Percentiles rank a stretch among this genome's conserved stretches.
These are phyloP conservation scores for Deladenus siricidicola DNA, from an alignment of 2,888 invertebrate species.

Conservation along the genomic window DNA sequence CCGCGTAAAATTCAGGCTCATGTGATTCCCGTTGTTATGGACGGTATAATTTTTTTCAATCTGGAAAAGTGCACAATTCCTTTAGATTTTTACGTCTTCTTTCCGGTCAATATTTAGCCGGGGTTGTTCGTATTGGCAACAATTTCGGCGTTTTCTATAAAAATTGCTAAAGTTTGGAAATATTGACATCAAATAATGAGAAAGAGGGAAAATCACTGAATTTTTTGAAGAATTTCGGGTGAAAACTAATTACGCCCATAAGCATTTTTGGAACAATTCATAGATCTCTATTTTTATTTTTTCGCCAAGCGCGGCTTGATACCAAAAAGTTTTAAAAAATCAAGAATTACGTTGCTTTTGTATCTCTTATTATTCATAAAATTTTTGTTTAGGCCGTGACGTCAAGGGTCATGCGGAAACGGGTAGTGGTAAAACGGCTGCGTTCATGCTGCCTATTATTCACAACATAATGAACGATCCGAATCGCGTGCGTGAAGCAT, in stretches of 20 bases:
- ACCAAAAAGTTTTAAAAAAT: background rate
- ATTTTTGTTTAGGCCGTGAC: conserved; percentile 68
- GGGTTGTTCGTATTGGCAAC: no score
- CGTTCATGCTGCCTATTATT: conserved; percentile 80
- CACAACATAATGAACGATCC: conserved; percentile 13
- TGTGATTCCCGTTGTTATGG: conserved; percentile 74
- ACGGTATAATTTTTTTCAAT: conserved; percentile 60
- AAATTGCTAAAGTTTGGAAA: no score
- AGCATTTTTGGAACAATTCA: no score
- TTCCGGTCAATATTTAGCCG: no score
- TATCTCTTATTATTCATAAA: conserved; percentile 64
- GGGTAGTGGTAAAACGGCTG: conserved; percentile 94
- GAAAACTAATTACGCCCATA: no score
- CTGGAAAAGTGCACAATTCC: no score
- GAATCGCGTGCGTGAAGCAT: conserved; percentile 64
- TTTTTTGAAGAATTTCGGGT: no score
- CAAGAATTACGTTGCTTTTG: background rate
- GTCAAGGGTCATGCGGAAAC: conserved; percentile 97
- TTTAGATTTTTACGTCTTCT: no score
- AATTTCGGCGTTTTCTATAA: background rate
- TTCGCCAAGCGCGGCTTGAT: no score
- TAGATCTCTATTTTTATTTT: background rate
- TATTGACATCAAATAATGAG: no score
- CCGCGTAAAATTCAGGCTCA: conserved; percentile 91
- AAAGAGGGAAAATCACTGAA: no score